Base-by-base conservation (phyloP, 2,113 vertebrate species). In the Anser brachyrhynchus region DNA sequence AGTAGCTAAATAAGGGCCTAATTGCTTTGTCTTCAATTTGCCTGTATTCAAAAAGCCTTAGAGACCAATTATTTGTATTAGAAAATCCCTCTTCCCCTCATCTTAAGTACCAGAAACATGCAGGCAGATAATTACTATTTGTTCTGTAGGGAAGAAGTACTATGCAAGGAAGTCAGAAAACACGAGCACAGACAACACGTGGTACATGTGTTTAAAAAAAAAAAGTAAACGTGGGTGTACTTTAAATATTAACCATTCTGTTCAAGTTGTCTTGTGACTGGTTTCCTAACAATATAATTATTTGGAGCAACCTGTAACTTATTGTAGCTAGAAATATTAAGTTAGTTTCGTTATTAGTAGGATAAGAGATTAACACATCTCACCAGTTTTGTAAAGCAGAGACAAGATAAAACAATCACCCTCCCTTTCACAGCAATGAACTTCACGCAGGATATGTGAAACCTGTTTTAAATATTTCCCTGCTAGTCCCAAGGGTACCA, bases 41-140 rank as follows among this genome's bases (percentile, higher is more conserved):
- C 25, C 39, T 80, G 14, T 16, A 64, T 61, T 82, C 49, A 75
- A 81, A 78, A 57, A 65, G 35, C 87, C 92, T 69, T 13, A 54
- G 95, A 84, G 91, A 91, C 57, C 73, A 91, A 96, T 91, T 96
- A 94, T 72, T 82, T 61, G 23, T 52, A 80, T 55, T 51, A 10
- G 35, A 7, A 64, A 73, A 33, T 8, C 55, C 18, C 61, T 59
- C 22, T 80, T 83, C 43, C 33, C 49, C 14, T 74, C 10, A 1
- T 64, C 52, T 82, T 75, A 67, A 77, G 83, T 84, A 6, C 3
- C 33, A 54, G 62, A 78, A 44, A 0, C 43, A 82, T 0, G 11
- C 28, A 54, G 41, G 73, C 46, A 91, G 80, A 25, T 59, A 81
- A 93, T 67, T 67, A 29, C 59, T 43, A 19, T 59, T 71, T 61